Evolutionary conservation across 2,113 vertebrate species (phyloP).

Genomic region (Bubo scandiacus): DNA sequence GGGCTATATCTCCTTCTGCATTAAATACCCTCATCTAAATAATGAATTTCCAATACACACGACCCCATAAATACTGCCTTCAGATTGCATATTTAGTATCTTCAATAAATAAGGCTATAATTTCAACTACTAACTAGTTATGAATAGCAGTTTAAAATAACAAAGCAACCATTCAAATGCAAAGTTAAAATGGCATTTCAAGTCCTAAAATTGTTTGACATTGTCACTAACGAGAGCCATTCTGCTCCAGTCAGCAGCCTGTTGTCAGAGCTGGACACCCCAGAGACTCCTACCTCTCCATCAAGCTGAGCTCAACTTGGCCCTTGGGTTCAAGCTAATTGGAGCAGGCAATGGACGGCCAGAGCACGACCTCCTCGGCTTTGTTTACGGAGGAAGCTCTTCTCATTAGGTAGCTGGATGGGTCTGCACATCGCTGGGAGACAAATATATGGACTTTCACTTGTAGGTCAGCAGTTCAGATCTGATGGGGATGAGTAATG

Average conservation of each 20-base stretch:
- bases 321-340: conserved; percentile 18
- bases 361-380: not conserved
- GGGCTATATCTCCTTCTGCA: not conserved
- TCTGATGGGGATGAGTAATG: conserved; percentile 44
- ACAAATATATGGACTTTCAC: conserved; percentile 3
- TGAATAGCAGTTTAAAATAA: conserved; percentile 22
- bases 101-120: conserved; percentile 27
- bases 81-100: not conserved
- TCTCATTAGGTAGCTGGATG: conserved; percentile 2
- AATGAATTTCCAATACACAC: conserved; percentile 21
- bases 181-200: not conserved
- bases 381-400: not conserved
- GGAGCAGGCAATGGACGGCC: not conserved
- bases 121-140: not conserved
- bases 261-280: not conserved
- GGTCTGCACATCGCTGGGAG: not conserved
- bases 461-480: conserved; percentile 42
- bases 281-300: not conserved
- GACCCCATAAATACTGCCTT: not conserved
- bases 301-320: not conserved
- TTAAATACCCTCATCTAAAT: conserved; percentile 20
- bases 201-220: not conserved
- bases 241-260: not conserved
- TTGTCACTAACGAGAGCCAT: not conserved
- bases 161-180: not conserved